phyloP scores from a whole-genome alignment of 2,113 vertebrate genomes.

The Cranoglanis bouderius region DNA sequence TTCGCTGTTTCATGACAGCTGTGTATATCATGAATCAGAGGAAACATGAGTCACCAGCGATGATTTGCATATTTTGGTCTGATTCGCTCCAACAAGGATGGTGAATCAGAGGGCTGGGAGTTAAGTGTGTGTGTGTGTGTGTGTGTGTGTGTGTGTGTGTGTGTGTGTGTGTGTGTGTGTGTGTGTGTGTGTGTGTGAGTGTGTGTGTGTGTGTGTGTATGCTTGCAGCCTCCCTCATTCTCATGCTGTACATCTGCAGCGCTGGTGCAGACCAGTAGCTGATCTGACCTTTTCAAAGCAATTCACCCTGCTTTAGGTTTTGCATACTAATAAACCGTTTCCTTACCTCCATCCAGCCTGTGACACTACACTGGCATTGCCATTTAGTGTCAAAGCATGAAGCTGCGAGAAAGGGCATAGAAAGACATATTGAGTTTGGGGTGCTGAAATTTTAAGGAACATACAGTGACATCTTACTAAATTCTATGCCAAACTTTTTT shows the following conservation, averaged over 20 bases:
- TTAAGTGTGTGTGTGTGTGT: conserved; percentile 12
- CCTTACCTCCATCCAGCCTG: not conserved
- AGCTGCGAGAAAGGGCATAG: not conserved
- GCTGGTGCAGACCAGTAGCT: conserved; percentile 9
- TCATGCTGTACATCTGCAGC: conserved; percentile 20
- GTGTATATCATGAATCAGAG: conserved; percentile 4
- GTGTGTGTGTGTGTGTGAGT: not conserved
- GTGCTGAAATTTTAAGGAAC: not conserved
- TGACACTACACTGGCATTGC: not conserved
- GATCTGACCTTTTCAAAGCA: conserved; percentile 27
- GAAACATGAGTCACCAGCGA: not conserved
- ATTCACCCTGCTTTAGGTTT: not conserved
- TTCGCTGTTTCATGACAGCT: not conserved
- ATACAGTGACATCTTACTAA: not conserved
- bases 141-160: not conserved
- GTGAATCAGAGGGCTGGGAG: not conserved
- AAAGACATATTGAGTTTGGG: not conserved
- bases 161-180: conserved; percentile 14
- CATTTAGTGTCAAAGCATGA: not conserved
- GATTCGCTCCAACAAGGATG: not conserved
- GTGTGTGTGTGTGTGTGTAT: conserved; percentile 7
- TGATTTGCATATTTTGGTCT: not conserved
- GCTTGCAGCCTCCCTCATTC: conserved; percentile 3
- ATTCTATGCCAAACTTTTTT: not conserved
- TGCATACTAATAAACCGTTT: conserved; percentile 17